Conservation (phyloP, 2,113 vertebrate genomes). For the Anser brachyrhynchus region DNA sequence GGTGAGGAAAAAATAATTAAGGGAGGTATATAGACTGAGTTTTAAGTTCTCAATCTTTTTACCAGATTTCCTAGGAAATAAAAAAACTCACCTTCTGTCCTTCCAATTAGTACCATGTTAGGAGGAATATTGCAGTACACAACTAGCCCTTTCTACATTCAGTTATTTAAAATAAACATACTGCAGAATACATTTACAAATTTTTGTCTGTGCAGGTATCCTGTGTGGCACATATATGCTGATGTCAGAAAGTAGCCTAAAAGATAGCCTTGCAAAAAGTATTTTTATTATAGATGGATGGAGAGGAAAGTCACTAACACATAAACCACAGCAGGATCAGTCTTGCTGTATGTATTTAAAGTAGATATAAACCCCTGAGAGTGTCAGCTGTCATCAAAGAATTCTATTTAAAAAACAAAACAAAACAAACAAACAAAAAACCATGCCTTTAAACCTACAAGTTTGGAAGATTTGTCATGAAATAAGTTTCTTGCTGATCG, state of each 20-base stretch:
- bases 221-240: not conserved
- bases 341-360: not conserved
- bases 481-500: not conserved
- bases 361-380: not conserved
- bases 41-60: not conserved
- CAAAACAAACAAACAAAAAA: not conserved
- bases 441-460: not conserved
- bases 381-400: not conserved
- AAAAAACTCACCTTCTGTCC: not conserved
- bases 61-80: not conserved
- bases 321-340: not conserved
- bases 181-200: not conserved
- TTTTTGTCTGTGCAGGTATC: not conserved
- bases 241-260: not conserved
- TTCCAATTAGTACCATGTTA: not conserved
- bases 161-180: not conserved
- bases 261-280: not conserved
- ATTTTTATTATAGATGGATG: not conserved
- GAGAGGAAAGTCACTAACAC: not conserved
- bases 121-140: not conserved
- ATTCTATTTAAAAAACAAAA: not conserved
- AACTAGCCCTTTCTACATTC: not conserved
- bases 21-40: not conserved
- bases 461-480: not conserved
- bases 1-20: not conserved